Base-by-base conservation (phyloP, 2,797 vertebrate genomes). In the Cyprinella venusta region DNA sequence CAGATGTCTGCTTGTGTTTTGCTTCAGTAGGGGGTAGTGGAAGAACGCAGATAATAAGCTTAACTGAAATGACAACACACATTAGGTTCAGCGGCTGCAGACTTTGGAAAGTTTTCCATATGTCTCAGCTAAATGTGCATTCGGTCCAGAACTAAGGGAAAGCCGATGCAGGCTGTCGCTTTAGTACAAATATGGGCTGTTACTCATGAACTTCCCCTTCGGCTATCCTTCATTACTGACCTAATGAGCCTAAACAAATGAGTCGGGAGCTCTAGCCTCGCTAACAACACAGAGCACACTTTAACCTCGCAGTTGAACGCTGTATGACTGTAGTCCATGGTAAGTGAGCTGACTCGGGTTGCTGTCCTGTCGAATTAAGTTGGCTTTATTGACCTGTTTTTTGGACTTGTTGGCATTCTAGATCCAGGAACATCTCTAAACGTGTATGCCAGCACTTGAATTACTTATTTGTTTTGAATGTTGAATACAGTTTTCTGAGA, bases 181-280 rank as follows among this genome's bases (percentile, higher is more conserved):
- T 83, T 77, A 74, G 76, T 84, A 86, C 86, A 87, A 84, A 87
- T 76, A 77, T 79, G 81, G 68, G 67, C 72, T 78, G 87, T 84
- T 80, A 83, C 80, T 83, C 70, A 71, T 86, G 84, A 88, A 63
- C 45, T 82, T 80, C 33, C 79, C 82, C 84, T 83, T 86, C 75
- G 54, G 86, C 82, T 82, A 75, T 81, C 81, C 83, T 85, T 85
- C 85, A 89, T 89, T 89, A 89, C 88, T 85, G 85, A 87, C 85
- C 85, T 89, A 89, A 89, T 87, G 88, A 87, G 86, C 82, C 86
- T 81, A 82, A 63, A 86, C 81, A 76, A 89, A 85, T 21, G 75
- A 87, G 56, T 26, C 30, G 68, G 85, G 76, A 80, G 50, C 79
- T 84, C 21, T 45, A 59, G 83, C 42, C 74, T 80, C 21, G 26